phyloP scores from a whole-genome alignment of 2,113 vertebrate species.

The Oryzias curvinotus region DNA sequence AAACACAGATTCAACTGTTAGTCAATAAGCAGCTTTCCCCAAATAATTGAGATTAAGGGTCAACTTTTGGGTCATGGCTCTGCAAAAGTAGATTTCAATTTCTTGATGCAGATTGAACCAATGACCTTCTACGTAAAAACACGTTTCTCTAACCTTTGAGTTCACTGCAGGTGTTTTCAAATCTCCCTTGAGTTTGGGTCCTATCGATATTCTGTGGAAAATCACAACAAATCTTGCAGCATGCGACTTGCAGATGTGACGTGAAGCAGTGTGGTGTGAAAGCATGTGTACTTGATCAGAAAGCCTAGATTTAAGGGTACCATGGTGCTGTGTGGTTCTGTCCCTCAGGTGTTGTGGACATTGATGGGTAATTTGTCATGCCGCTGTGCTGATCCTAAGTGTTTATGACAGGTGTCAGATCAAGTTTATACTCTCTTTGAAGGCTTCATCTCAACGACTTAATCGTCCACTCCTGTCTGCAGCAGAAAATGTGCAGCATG shows the following conservation, averaged over 20 bases:
- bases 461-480: constrained; percentile 57
- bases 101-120: background rate
- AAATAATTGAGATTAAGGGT: too few relatives aligned
- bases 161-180: background rate
- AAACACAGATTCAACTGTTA: too few relatives aligned
- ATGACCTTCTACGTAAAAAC: background rate
- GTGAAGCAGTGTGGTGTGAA: constrained; percentile 32
- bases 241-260: constrained; percentile 1
- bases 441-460: constrained; percentile 63
- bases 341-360: constrained; percentile 56
- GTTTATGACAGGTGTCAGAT: constrained; percentile 75
- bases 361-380: constrained; percentile 63
- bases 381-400: constrained; percentile 52
- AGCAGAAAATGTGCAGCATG: constrained; percentile 30
- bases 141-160: constrained; percentile 1
- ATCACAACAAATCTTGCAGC: constrained; percentile 1
- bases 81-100: background rate
- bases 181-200: background rate
- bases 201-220: constrained; percentile 12
- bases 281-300: constrained; percentile 28
- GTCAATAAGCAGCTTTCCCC: too few relatives aligned
- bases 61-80: too few relatives aligned
- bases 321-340: constrained; percentile 35
- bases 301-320: constrained; percentile 24
- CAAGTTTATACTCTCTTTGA: constrained; percentile 60